A percentile compares a stretch with the other conserved stretches of the same genome.
Conservation (phyloP, 2,113 vertebrate species). For the Origma solitaria region DNA sequence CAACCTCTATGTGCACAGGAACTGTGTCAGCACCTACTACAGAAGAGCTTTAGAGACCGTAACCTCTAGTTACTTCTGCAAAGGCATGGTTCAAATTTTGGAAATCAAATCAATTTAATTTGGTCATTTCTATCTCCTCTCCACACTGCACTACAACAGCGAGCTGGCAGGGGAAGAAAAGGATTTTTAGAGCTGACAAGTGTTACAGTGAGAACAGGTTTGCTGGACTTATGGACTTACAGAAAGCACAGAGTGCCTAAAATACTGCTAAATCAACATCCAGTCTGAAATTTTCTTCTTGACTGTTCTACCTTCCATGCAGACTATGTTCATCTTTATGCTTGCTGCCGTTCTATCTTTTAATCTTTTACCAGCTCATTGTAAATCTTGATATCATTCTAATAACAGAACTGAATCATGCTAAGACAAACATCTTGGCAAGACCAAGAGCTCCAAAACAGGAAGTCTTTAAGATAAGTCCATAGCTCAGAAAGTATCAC, state of each 20-base stretch:
- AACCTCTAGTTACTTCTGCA: not conserved
- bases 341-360: not conserved
- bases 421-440: constrained; percentile 6
- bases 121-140: not conserved
- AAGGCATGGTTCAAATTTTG: not conserved
- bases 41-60: not conserved
- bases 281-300: not conserved
- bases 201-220: not conserved
- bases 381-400: constrained; percentile 3
- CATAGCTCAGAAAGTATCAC: constrained; percentile 22
- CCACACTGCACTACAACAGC: not conserved
- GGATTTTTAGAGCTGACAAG: not conserved
- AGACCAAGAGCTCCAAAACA: not conserved
- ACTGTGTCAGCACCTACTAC: not conserved
- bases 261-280: not conserved
- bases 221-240: not conserved
- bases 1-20: not conserved
- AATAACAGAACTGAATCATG: constrained; percentile 33
- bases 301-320: not conserved
- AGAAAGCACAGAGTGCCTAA: not conserved
- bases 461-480: constrained; percentile 42
- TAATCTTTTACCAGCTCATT: constrained; percentile 18
- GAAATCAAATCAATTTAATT: not conserved
- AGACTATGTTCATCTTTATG: not conserved
- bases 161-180: not conserved